A percentile compares a stretch with the other conserved stretches of the same genome.
phyloP scores from a whole-genome alignment of 2,797 vertebrate genomes.

The Leptatherina wallacei region DNA sequence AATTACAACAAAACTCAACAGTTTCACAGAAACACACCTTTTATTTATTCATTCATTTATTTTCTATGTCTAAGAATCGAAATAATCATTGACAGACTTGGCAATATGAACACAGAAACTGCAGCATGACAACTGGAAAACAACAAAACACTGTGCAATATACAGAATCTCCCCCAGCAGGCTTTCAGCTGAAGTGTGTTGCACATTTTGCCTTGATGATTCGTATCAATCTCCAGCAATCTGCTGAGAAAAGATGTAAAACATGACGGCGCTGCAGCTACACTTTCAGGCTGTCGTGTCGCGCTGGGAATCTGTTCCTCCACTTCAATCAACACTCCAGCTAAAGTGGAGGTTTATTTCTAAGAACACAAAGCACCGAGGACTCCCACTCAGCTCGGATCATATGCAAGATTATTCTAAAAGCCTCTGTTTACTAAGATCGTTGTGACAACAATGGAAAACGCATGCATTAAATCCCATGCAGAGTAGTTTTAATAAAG shows the following conservation, averaged over 20 bases:
- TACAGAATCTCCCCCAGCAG: constrained; percentile 2
- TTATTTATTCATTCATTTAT: constrained; percentile 1
- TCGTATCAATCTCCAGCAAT: constrained; percentile 4
- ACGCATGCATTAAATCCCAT: neutral
- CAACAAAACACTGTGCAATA: neutral
- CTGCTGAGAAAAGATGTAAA: neutral
- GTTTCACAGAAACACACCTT: constrained; percentile 5
- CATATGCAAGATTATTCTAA: neutral
- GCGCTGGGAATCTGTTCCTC: constrained; percentile 5
- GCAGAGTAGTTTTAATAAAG: neutral
- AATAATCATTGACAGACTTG: neutral
- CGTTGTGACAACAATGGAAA: neutral
- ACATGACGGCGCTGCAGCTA: neutral
- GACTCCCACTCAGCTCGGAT: constrained; percentile 15
- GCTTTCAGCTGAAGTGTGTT: neutral
- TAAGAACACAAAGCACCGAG: constrained; percentile 13
- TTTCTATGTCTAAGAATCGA: neutral
- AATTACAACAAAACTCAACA: neutral
- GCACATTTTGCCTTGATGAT: constrained; percentile 8
- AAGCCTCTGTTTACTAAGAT: neutral
- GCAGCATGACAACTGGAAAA: neutral
- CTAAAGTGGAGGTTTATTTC: constrained; percentile 4
- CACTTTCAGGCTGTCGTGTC: neutral
- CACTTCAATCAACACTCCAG: constrained; percentile 24
- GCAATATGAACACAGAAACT: constrained; percentile 3